Percentiles rank a stretch among this genome's conserved stretches.
These are phyloP conservation scores for Parasteatoda tepidariorum DNA, from an alignment of 1,140 invertebrate species.

Conservation along the genomic window DNA sequence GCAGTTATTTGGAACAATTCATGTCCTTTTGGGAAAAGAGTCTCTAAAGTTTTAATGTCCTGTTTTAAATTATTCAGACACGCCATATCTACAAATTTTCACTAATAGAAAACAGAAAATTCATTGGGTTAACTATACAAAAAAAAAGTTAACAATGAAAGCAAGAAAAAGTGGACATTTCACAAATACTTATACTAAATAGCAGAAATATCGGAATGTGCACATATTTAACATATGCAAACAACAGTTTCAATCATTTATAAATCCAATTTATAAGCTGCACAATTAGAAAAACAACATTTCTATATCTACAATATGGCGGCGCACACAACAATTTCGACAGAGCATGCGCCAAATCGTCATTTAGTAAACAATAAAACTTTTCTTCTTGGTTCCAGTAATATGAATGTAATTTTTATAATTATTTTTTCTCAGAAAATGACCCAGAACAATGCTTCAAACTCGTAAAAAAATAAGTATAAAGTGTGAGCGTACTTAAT, in stretches of 20 bases:
- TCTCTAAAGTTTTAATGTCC: slow-evolving; percentile 96
- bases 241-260: too few species aligned
- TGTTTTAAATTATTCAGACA: slow-evolving; percentile 97
- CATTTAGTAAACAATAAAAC: slow-evolving; percentile 60
- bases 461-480: too few species aligned
- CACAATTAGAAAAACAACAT: slow-evolving; percentile 32
- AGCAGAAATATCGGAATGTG: not conserved
- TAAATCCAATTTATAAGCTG: too few species aligned
- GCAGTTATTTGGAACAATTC: slow-evolving; percentile 96
- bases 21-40: slow-evolving; percentile 94
- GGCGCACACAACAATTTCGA: slow-evolving; percentile 46
- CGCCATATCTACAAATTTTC: slow-evolving; percentile 75
- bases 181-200: not conserved
- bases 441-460: too few species aligned
- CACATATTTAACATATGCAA: not conserved
- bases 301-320: slow-evolving; percentile 54
- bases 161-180: too few species aligned
- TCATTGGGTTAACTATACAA: not conserved
- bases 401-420: too few species aligned
- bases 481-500: too few species aligned
- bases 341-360: slow-evolving; percentile 55
- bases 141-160: not conserved
- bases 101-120: not conserved
- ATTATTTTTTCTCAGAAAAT: too few species aligned
- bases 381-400: slow-evolving; percentile 50